Base-by-base conservation (phyloP, 1,140 invertebrate genomes). In the Odontomachus brunneus region DNA sequence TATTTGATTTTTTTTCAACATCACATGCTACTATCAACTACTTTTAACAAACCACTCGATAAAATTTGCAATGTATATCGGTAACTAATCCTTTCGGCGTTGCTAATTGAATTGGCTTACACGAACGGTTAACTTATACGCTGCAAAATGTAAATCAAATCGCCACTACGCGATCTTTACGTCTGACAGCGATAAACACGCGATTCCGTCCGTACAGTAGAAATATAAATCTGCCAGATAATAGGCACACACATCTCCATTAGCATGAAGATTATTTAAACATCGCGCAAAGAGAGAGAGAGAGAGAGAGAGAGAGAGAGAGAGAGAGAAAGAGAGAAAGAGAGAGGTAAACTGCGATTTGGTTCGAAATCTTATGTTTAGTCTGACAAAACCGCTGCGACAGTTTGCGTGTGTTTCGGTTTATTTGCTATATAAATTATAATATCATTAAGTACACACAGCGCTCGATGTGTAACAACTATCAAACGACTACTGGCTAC, bases 401-500 rank as follows among this genome's bases (percentile, higher is more conserved):
- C 24, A 51, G 3, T 66, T 62, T 51, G 29, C 24, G 22, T 48
- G 24, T 5, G 38, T 44, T 44, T 44, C 38, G 38, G 38, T 33
- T 65, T 75, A 74, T 74, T 49, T 49, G 14, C 44, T 63, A 75
- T 65, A 65, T 51, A 75, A 75, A 48, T 29, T 65, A 49, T 26
- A 29, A 33, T 62, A 33, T 38, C 22, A 44, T 78, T 55, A n/a
- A 17, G 11, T 38, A 22, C 14, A 22, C 14, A 74, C 15, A 76
- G 17, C 7, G n/a, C 66, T 69, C 29, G 12, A 67, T 57, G 63
- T 57, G 63, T 67, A 67, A 78, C 63, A 38, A 22, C 14, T 38
- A 78, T 69, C 51, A 17, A 78, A 67, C 22, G 26, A 67, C 49
- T 78, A 78, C 62, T 76, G 29, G 62, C 48, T 75, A 75, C n/a